Evolutionary conservation across 2,113 vertebrate genomes (phyloP).

Genomic region (Donacobius atricapilla): DNA sequence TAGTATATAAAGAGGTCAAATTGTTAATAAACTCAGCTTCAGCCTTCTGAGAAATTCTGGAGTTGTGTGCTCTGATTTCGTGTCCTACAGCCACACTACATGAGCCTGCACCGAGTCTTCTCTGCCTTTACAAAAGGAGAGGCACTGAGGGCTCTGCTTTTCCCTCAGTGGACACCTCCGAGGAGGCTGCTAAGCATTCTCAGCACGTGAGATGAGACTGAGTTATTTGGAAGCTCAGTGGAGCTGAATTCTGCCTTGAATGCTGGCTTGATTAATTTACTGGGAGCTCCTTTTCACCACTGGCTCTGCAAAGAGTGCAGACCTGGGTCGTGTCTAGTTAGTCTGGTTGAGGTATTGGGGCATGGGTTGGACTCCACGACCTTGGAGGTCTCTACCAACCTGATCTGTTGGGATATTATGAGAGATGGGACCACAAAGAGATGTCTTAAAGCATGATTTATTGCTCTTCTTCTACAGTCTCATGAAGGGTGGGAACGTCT

Average conservation of each 20-base stretch:
- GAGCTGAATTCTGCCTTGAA: neutral
- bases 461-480: neutral
- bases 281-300: neutral
- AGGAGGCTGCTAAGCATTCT: neutral
- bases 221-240: neutral
- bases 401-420: neutral
- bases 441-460: neutral
- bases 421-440: neutral
- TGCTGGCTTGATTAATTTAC: neutral
- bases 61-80: too few species aligned
- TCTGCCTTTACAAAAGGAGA: neutral
- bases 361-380: neutral
- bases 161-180: neutral
- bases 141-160: neutral
- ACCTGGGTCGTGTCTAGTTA: neutral
- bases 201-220: neutral
- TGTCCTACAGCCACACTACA: too few species aligned
- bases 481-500: neutral
- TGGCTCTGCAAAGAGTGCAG: neutral
- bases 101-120: neutral
- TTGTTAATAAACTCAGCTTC: too few species aligned
- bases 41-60: too few species aligned
- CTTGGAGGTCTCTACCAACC: neutral
- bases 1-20: too few species aligned
- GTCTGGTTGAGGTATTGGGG: neutral